These are phyloP conservation scores for Marmota flaviventris DNA, from an alignment of 2,113 vertebrate genomes.

Conservation along the genomic window DNA sequence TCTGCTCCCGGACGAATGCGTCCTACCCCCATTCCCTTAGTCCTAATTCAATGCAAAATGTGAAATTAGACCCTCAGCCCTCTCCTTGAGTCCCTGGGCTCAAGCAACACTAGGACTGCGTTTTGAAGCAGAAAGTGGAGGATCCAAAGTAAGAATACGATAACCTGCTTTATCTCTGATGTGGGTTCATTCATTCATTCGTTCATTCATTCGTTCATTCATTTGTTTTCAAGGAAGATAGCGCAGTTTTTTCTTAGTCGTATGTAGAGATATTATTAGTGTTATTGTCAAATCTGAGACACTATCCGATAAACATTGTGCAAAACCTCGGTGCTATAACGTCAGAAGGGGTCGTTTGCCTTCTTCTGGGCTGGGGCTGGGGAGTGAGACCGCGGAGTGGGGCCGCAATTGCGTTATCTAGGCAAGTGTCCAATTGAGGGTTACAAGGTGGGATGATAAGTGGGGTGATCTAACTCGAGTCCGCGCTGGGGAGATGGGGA, in stretches of 20 bases:
- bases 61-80: background rate
- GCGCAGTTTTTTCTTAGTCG: background rate
- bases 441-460: background rate
- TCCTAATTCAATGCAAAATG: background rate
- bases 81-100: background rate
- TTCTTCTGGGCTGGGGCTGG: background rate
- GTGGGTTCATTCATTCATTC: constrained; percentile 18
- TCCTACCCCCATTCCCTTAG: background rate
- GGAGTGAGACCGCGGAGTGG: background rate
- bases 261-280: background rate
- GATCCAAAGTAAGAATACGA: constrained; percentile 49
- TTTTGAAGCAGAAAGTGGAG: constrained; percentile 53
- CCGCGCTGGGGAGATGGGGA: background rate
- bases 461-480: background rate
- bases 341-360: background rate
- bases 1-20: background rate
- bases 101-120: background rate
- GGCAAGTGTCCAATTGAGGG: background rate
- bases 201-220: background rate
- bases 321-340: constrained; percentile 13
- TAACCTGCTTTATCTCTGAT: constrained; percentile 28
- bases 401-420: background rate
- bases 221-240: constrained; percentile 34
- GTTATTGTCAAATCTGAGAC: constrained; percentile 39
- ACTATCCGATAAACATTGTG: background rate